Evolutionary conservation across 2,888 invertebrate species (phyloP).

Genomic region (Micoletzkya japonica): DNA sequence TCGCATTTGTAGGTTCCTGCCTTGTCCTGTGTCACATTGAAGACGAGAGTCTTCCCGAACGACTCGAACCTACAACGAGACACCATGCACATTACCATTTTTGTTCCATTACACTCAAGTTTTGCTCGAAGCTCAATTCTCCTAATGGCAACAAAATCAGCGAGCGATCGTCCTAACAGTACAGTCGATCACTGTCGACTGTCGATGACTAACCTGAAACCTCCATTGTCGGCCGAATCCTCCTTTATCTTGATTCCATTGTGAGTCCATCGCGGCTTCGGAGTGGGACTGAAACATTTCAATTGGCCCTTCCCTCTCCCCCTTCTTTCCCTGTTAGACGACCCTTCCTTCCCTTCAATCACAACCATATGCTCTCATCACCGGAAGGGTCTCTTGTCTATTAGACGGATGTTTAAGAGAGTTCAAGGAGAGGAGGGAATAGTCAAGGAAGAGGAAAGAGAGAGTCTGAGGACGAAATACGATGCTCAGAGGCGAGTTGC

Average conservation of each 20-base stretch:
- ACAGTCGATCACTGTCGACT: too few species aligned
- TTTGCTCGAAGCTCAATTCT: too few species aligned
- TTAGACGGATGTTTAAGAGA: background rate
- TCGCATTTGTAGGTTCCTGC: slow-evolving; percentile 88
- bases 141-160: too few species aligned
- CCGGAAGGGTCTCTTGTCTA: background rate
- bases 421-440: background rate
- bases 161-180: too few species aligned
- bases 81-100: too few species aligned
- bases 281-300: slow-evolving; percentile 59
- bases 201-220: slow-evolving; percentile 22
- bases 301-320: slow-evolving; percentile 1
- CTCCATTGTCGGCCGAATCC: slow-evolving; percentile 37
- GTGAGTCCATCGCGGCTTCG: slow-evolving; percentile 60
- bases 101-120: too few species aligned
- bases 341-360: background rate
- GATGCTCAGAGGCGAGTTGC: background rate
- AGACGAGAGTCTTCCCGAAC: slow-evolving; percentile 68
- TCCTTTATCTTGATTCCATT: slow-evolving; percentile 59
- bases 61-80: slow-evolving; percentile 55
- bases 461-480: slow-evolving; percentile 3
- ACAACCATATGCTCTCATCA: too few species aligned
- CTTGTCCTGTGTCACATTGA: slow-evolving; percentile 84
- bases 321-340: slow-evolving; percentile 5
- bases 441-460: background rate